phyloP scores from a whole-genome alignment of 2,888 invertebrate species.

The Liodrosophila aerea region DNA sequence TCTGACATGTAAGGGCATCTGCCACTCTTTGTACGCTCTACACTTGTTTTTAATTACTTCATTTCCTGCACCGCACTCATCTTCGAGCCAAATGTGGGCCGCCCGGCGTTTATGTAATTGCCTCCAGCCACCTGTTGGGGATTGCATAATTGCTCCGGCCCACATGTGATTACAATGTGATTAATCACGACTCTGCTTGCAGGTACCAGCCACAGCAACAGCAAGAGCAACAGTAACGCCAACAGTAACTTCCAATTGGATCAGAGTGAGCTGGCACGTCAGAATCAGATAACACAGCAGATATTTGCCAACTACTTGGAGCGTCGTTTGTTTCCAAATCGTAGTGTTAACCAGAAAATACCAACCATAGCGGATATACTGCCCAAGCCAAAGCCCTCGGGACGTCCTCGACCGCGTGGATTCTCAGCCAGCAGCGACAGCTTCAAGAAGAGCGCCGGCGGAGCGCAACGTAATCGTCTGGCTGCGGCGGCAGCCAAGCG shows the following conservation, averaged over 20 bases:
- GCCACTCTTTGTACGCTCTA: not conserved
- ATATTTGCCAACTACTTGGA: constrained; percentile 89
- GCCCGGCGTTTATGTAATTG: constrained; percentile 62
- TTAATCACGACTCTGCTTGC: constrained; percentile 42
- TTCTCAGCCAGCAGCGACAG: constrained; percentile 58
- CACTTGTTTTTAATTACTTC: constrained; percentile 43
- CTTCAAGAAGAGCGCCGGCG: constrained; percentile 52
- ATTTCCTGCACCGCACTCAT: constrained; percentile 43
- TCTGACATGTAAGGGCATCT: constrained; percentile 12
- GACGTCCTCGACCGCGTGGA: constrained; percentile 71
- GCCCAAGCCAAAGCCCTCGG: constrained; percentile 82
- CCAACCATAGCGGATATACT: constrained; percentile 87
- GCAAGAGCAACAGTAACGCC: not conserved
- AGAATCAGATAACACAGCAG: constrained; percentile 90
- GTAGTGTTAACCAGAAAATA: constrained; percentile 82
- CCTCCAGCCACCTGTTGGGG: constrained; percentile 36
- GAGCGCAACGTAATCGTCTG: constrained; percentile 58
- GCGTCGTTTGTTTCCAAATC: constrained; percentile 86
- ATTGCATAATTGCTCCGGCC: constrained; percentile 48
- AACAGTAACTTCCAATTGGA: constrained; percentile 72
- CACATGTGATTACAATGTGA: constrained; percentile 52
- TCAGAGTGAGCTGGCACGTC: constrained; percentile 86
- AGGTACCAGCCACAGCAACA: constrained; percentile 4
- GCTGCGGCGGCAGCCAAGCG: constrained; percentile 49
- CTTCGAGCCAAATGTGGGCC: constrained; percentile 35